Conservation (phyloP, 2,113 vertebrate species). For the Daubentonia madagascariensis region DNA sequence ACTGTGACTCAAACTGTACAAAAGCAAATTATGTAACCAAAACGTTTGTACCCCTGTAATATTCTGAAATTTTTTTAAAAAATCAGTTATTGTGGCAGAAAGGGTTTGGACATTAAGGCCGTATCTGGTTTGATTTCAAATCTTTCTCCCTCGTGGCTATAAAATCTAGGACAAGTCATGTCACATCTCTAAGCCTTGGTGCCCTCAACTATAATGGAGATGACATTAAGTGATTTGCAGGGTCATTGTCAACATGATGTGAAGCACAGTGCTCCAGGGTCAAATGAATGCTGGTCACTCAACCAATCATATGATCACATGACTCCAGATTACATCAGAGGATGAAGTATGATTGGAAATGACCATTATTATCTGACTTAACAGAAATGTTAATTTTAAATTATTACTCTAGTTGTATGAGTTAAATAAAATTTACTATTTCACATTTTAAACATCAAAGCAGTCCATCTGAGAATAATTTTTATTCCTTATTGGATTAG, state of each 20-base stretch:
- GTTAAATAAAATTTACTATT: slow-evolving; percentile 36
- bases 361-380: neutral
- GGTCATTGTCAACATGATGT: neutral
- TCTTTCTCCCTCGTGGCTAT: neutral
- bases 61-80: neutral
- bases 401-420: neutral
- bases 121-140: neutral
- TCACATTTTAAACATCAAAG: slow-evolving; percentile 19
- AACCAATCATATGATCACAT: neutral
- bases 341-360: neutral
- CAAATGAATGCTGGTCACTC: neutral
- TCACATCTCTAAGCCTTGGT: neutral
- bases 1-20: too few relatives aligned
- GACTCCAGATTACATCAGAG: neutral
- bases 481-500: slow-evolving; percentile 23
- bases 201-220: neutral
- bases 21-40: too few relatives aligned
- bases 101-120: neutral
- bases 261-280: neutral
- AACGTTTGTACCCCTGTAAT: too few relatives aligned
- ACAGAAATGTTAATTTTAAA: slow-evolving; percentile 28
- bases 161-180: neutral
- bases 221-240: neutral
- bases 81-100: neutral
- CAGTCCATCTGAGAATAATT: neutral